Evolutionary conservation across 2,888 invertebrate genomes (phyloP), one percentile per base, ranked within the genome.

Genomic region (Lottia scabra): DNA sequence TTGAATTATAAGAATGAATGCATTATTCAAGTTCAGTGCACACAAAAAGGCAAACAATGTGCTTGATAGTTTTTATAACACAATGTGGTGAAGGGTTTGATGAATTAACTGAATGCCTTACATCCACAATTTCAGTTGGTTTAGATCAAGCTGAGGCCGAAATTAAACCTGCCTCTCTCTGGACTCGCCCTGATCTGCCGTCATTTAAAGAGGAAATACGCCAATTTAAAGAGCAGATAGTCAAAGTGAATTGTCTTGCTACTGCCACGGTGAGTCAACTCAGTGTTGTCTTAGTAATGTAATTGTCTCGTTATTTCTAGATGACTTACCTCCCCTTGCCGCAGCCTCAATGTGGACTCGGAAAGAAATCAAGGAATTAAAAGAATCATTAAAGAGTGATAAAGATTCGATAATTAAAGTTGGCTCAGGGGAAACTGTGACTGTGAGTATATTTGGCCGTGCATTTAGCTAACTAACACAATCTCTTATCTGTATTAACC

Each of bases 401-500:
- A 94, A 94, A n/a, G 96, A 98, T 88, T 95, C 98, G 16, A 93
- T 96, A 38, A 95, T 99, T 76, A 94, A 95, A 86, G 96, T 99
- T 69, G 97, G 97, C 0, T 98, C 99, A 89, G 99, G 99, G 1
- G 99, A 99, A 91, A 97, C 96, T 0, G 95, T 99, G 44, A 99
- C 99, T 62, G 96, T 98, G 82, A 89, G 90, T 89, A 74, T 63
- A 38, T 38, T 38, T 38, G 38, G 38, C 38, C 46, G 38, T 8
- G 10, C 5, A 38, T 38, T 38, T 38, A 38, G 10, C 38, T 38
- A 38, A 38, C 38, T 38, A 38, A 38, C 38, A 38, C 38, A 38
- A 19, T 30, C 46, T 27, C 67, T 6, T 1, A 27, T 6, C 67
- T 43, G 5, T 38, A n/a, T 43, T 67, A 27, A 43, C 46, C 45